Evolutionary conservation across 2,888 invertebrate species (phyloP), one percentile per base, ranked within the genome.

Genomic region (Orchesella flavescens): DNA sequence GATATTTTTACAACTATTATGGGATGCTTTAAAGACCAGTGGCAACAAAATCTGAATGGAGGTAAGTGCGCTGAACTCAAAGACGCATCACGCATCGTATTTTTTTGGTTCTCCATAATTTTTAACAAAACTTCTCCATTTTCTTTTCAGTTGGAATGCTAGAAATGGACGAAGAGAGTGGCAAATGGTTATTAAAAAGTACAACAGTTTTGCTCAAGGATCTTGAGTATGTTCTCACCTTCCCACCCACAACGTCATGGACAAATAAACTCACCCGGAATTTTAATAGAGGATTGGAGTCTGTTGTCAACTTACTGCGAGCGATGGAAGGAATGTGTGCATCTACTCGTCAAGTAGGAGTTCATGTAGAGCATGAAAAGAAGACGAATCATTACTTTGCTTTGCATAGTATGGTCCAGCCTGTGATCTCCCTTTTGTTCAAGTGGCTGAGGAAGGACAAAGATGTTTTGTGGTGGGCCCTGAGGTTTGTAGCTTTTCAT

Each of bases 1-100:
- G 95, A 97, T 89, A 96, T 97, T 1, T 91, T 99, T 15, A 94
- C 94, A 89, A 94, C 95, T 79, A 92, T 98, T n/a, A 91, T 98
- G 89, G 95, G 95, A 89, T 95, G 97, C 0, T 96, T 98, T 89
- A 93, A 96, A 85, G 94, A 95, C 66, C 96, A 97, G 90, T 97
- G 96, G 89, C 93, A 94, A 19, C 91, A 94, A 13, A 93, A 94
- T 86, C 94, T 94, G 88, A 96, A 95, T 88, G 92, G 93, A 24
- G 85, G 88, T 76, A 86, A 66, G 34, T 34, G 2, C 34, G 34
- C n/a, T n/a, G n/a, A n/a, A n/a, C n/a, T n/a, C n/a, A n/a, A n/a
- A n/a, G n/a, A n/a, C n/a, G n/a, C n/a, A n/a, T n/a, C n/a, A n/a
- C n/a, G n/a, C n/a, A n/a, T n/a, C n/a, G n/a, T n/a, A n/a, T n/a